Base-by-base conservation (phyloP, 2,797 vertebrate genomes). In the Fratercula arctica region DNA sequence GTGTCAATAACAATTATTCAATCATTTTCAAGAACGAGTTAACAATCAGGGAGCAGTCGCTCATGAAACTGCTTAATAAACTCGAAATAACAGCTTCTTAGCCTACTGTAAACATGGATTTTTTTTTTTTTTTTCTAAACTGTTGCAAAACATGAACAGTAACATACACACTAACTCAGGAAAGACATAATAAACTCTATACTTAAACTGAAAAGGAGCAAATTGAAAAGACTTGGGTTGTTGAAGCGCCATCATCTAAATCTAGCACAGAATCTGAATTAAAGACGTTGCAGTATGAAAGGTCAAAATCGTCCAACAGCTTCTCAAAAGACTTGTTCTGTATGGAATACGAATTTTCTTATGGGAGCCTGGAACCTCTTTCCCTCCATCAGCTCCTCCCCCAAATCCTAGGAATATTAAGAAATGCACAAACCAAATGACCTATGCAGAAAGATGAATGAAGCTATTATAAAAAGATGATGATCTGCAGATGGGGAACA, bases 401-500 rank as follows among this genome's bases (percentile, higher is more conserved):
- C 16, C 57, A 84, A 26, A 51, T 80, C 72, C 35, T 78, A 75
- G 54, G 54, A 66, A 73, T 66, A 81, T 54, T 83, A 50, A 83
- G 87, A 85, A 83, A 80, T 57, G 37, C 37, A 69, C 45, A 91
- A 87, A 64, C 31, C n/a, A 83, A 77, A 84, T 63, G 87, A 91
- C 80, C 56, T 35, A 43, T 35, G 53, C 1, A 61, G 79, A 64
- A 91, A 75, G 82, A 89, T 92, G 73, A 93, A 91, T 85, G 64
- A 53, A 89, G 79, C 69, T 61, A 46, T 91, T 91, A 81, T 66
- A 59, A 93, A 89, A 70, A 90, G 45, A 86, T 89, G 60, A 84
- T 88, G 67, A 69, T 39, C 76, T 92, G 79, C 66, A 89, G 78
- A 73, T 73, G 84, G 33, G 59, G 70, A 90, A 63, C 83, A 84